Percentiles rank a stretch among this genome's conserved stretches.
Conservation (phyloP, 2,113 vertebrate genomes). For the Myocastor coypus region DNA sequence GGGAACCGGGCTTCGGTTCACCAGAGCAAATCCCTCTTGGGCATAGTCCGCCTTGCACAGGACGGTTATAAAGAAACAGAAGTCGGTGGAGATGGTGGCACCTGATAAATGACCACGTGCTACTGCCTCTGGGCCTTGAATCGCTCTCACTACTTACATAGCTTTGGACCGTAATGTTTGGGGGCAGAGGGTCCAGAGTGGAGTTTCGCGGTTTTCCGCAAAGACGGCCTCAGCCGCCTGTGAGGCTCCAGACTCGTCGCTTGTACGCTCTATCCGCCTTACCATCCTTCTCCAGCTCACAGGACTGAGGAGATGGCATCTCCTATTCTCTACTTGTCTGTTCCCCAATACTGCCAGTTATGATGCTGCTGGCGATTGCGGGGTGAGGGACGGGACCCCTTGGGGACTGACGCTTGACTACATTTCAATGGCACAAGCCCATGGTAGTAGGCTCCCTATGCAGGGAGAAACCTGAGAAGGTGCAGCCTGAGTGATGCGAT, state of each 20-base stretch:
- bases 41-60: neutral
- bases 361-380: neutral
- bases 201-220: neutral
- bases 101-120: neutral
- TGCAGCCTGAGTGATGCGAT: accelerated
- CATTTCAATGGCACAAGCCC: neutral
- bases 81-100: no score
- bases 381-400: no score
- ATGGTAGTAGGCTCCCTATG: neutral
- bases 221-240: neutral
- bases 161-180: neutral
- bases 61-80: accelerated
- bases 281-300: neutral
- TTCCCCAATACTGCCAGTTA: neutral
- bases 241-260: neutral
- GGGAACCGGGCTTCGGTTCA: neutral
- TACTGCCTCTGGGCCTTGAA: neutral
- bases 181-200: neutral
- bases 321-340: no score
- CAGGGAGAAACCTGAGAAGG: neutral
- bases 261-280: neutral
- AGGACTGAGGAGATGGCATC: neutral
- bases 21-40: neutral
- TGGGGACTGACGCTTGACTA: accelerated
- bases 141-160: no score